Percentiles rank a stretch among this genome's conserved stretches.
Conservation (phyloP, 2,113 vertebrate genomes). For the Platysteira castanea region DNA sequence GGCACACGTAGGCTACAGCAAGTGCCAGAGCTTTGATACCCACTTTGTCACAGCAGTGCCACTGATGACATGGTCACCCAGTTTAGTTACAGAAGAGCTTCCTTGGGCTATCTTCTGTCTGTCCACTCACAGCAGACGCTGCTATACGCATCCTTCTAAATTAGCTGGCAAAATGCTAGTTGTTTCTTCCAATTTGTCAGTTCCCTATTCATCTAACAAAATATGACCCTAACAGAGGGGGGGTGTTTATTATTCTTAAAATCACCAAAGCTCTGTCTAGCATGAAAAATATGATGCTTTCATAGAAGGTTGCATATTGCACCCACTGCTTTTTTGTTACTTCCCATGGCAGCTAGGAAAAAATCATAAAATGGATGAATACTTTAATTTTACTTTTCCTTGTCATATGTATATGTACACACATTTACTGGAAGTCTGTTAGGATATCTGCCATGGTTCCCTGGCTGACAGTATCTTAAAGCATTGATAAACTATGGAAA, state of each 20-base stretch:
- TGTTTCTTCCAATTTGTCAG: not conserved
- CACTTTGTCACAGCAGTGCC: not conserved
- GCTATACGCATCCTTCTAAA: not conserved
- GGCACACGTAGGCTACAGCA: not conserved
- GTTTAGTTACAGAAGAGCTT: not conserved
- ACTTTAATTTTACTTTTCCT: not conserved
- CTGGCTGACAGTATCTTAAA: not conserved
- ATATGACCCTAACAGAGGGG: not conserved
- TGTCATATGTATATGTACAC: not conserved
- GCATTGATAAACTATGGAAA: not conserved
- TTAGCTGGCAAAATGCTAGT: not conserved
- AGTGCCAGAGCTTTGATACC: not conserved
- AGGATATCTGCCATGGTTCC: not conserved
- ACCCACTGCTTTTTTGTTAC: not conserved
- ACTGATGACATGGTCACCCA: not conserved
- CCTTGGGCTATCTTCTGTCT: not conserved
- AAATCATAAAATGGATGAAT: not conserved
- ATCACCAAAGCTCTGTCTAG: not conserved
- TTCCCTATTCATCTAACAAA: not conserved
- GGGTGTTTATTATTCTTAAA: not conserved
- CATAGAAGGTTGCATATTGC: not conserved
- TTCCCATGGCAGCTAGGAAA: not conserved
- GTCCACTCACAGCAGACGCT: not conserved
- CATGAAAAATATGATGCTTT: not conserved
- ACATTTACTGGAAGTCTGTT: not conserved